Conservation (phyloP, 23 tunicate species). For the Styela clava region DNA sequence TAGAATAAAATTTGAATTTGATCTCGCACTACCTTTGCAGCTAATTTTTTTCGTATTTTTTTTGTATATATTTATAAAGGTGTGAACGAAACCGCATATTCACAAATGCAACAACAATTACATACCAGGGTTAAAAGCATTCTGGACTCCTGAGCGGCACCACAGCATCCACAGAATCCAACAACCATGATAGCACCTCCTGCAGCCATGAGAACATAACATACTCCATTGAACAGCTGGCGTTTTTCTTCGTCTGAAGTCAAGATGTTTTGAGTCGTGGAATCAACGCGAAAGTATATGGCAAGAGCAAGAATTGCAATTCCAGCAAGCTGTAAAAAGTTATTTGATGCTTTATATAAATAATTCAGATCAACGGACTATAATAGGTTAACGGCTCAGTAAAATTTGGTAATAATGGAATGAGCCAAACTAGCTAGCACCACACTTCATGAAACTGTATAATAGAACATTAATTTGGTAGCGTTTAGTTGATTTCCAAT, state of each 20-base stretch:
- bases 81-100: no score
- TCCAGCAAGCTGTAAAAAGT: constrained; percentile 21
- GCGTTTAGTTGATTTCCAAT: no score
- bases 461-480: no score
- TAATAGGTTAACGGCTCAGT: not conserved
- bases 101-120: no score
- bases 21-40: no score
- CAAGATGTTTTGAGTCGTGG: constrained; percentile 7
- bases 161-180: constrained; percentile 36
- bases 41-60: no score
- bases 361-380: not conserved
- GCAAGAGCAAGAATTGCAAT: constrained; percentile 30
- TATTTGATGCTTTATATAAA: not conserved
- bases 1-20: no score
- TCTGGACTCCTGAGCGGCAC: constrained; percentile 21
- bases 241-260: constrained; percentile 12
- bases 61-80: no score
- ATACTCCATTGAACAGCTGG: constrained; percentile 21
- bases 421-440: not conserved
- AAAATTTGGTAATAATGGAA: not conserved
- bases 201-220: constrained; percentile 29
- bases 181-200: constrained; percentile 36
- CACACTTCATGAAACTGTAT: no score
- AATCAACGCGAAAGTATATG: constrained; percentile 23
- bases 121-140: constrained; percentile 26